Base-by-base conservation (phyloP, 1,140 invertebrate species). In the Macrocentrus cingulum region DNA sequence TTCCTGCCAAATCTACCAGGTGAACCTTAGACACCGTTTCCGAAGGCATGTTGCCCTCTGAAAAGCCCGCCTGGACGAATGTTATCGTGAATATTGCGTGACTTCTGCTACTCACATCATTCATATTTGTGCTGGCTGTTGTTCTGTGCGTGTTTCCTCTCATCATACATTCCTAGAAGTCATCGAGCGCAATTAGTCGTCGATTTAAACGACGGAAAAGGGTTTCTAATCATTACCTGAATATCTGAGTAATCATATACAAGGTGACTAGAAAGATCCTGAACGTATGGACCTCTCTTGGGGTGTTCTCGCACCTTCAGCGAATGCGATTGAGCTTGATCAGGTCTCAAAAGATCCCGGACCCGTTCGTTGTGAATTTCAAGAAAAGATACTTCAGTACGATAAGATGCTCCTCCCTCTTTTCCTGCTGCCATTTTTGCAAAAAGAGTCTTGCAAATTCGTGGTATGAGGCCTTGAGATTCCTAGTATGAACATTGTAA, bases 81-180 rank as follows among this genome's bases (percentile, higher is more conserved):
- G 90, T 93, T 71, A 98, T 92, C 4, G 88, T 90, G 80, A 98
- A 98, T 68, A 99, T 97, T 34, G 95, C 95, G 83, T 99, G 96
- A 79, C 92, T 96, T 66, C 96, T 84, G 69, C 91, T 94, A 71
- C 88, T 91, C 56, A 90, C 89, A 74, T 91, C 89, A 76, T 92
- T 91, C 89, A 91, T 92, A 69, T 91, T 90, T 62, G 90, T 92
- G 65, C 88, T 88, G 8, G 90, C 90, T 1, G 90, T 91, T 8
- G 89, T 91, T 57, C 91, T 84, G 70, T 89, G 87, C 53, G 84
- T 81, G 81, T 92, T 92, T 56, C 91, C 91, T 65, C 86, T 83
- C 45, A 86, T 80, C 83, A 91, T 90, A 62, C 88, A 86, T 75
- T 88, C 84, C 88, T 90, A 67, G 5, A 66, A 68, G 19, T 25